Percentiles rank a stretch among this genome's conserved stretches.
These are phyloP conservation scores for Drosophila prosaltans DNA, from an alignment of 1,140 invertebrate genomes.

Conservation along the genomic window DNA sequence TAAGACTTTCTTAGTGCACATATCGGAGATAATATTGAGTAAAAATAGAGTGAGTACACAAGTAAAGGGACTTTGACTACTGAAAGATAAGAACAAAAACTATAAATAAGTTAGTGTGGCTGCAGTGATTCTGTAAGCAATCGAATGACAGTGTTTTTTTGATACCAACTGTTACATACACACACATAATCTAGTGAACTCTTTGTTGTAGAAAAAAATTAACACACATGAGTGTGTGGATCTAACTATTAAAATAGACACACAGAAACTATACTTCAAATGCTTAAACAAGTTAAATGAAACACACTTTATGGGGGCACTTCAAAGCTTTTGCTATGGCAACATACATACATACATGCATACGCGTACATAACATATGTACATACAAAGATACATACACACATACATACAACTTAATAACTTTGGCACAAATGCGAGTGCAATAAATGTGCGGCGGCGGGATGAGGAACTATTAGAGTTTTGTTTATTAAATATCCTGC, in stretches of 20 bases:
- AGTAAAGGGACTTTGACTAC: too few relatives aligned
- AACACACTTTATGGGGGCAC: too few relatives aligned
- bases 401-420: conserved; percentile 56
- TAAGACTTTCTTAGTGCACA: too few relatives aligned
- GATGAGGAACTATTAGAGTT: conserved; percentile 17
- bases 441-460: conserved; percentile 17
- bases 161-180: not conserved
- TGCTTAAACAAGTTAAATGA: too few relatives aligned
- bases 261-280: conserved; percentile 1
- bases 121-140: not conserved
- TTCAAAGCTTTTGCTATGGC: not conserved
- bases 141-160: too few relatives aligned
- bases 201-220: not conserved
- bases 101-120: too few relatives aligned
- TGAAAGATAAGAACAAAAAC: too few relatives aligned
- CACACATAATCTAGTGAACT: not conserved
- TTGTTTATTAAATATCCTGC: conserved; percentile 71
- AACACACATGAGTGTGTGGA: conserved; percentile 26
- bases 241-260: conserved; percentile 13
- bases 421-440: conserved; percentile 63
- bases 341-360: too few relatives aligned
- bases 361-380: too few relatives aligned
- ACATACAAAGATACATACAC: too few relatives aligned
- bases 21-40: too few relatives aligned
- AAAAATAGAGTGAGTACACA: too few relatives aligned